Percentiles rank a stretch among this genome's conserved stretches.
phyloP scores from a whole-genome alignment of 2,888 invertebrate genomes.

The Aradus depressus region DNA sequence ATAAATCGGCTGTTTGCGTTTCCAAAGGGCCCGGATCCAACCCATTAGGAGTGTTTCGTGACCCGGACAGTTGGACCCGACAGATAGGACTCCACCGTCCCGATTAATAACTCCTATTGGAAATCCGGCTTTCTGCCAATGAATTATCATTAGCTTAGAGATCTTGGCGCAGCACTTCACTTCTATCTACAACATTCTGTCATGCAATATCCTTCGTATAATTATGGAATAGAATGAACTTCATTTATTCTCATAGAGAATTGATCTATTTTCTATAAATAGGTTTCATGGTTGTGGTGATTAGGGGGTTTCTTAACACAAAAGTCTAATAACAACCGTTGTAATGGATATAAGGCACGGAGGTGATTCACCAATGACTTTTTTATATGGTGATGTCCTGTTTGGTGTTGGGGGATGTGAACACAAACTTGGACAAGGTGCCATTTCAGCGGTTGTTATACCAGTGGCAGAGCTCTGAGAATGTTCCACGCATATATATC shows the following conservation, averaged over 20 bases:
- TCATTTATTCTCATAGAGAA: background rate
- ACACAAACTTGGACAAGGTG: no score
- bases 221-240: background rate
- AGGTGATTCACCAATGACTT: no score
- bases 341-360: no score
- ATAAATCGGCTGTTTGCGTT: conserved; percentile 25
- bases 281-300: no score
- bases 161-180: conserved; percentile 4
- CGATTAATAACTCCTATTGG: conserved; percentile 16
- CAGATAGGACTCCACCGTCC: conserved; percentile 10
- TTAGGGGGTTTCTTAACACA: no score
- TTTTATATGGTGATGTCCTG: no score
- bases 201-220: background rate
- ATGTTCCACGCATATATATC: no score
- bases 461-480: no score
- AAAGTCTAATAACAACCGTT: no score
- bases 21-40: conserved; percentile 18
- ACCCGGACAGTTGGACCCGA: conserved; percentile 15
- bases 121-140: conserved; percentile 15
- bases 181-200: background rate
- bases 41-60: conserved; percentile 19
- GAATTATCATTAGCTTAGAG: conserved; percentile 14
- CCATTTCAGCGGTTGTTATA: no score
- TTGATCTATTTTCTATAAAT: background rate
- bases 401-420: no score